Percentiles rank a stretch among this genome's conserved stretches.
phyloP scores from a whole-genome alignment of 1,140 invertebrate genomes.

The Brachionus calyciflorus region DNA sequence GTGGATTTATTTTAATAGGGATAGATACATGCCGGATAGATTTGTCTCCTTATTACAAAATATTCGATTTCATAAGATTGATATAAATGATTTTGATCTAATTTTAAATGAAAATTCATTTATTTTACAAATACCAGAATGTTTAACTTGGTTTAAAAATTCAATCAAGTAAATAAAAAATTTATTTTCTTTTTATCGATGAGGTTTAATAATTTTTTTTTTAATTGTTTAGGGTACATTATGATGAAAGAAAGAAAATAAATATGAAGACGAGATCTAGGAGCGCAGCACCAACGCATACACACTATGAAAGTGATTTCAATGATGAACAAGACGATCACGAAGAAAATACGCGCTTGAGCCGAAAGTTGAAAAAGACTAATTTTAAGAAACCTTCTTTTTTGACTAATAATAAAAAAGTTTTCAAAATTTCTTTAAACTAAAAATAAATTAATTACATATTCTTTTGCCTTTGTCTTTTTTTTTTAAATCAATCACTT shows the following conservation, averaged over 20 bases:
- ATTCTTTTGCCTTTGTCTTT: no score
- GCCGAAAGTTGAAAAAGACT: no score
- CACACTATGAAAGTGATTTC: not conserved
- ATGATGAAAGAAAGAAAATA: not conserved
- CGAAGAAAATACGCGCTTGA: no score
- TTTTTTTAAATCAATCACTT: no score
- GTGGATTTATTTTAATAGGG: constrained; percentile 17
- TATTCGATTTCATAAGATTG: not conserved
- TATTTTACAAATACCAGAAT: constrained; percentile 1
- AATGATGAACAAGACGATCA: not conserved
- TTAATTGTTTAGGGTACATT: constrained; percentile 1
- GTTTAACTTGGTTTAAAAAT: not conserved
- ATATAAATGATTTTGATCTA: not conserved
- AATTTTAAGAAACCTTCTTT: no score
- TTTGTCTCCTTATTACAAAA: not conserved
- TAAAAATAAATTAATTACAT: no score
- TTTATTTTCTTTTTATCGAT: not conserved
- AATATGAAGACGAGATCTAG: not conserved
- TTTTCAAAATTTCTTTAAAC: no score
- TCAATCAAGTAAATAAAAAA: not conserved
- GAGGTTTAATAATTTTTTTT: not conserved
- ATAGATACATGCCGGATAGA: not conserved
- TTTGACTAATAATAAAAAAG: no score
- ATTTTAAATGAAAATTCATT: constrained; percentile 18
- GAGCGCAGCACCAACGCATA: not conserved